Conservation (phyloP, 2,113 vertebrate genomes). For the Xiphias gladius region DNA sequence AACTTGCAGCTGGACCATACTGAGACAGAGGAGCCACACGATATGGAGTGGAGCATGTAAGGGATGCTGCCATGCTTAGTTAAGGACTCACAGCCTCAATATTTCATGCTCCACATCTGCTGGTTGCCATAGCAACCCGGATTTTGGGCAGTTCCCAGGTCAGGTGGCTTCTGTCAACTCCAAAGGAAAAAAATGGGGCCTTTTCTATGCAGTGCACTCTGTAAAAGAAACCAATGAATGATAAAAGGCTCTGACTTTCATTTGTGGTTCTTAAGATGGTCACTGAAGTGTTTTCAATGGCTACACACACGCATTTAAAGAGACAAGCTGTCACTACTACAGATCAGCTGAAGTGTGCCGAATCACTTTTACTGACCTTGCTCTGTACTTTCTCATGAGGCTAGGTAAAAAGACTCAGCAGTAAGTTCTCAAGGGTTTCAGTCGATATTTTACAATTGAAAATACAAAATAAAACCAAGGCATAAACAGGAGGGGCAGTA, state of each 20-base stretch:
- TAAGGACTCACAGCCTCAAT: constrained; percentile 65
- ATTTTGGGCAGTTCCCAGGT: constrained; percentile 74
- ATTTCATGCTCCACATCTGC: constrained; percentile 82
- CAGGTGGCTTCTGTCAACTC: constrained; percentile 77
- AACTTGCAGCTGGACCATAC: constrained; percentile 15
- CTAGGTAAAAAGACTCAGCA: constrained; percentile 21
- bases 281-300: constrained; percentile 56
- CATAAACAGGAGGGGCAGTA: constrained; percentile 53
- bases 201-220: constrained; percentile 46
- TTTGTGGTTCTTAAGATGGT: constrained; percentile 43
- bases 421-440: constrained; percentile 50
- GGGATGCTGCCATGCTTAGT: constrained; percentile 69
- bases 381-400: constrained; percentile 30
- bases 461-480: constrained; percentile 41
- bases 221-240: constrained; percentile 36
- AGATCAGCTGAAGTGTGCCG: constrained; percentile 8
- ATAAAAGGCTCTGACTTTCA: constrained; percentile 61
- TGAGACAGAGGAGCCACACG: constrained; percentile 18
- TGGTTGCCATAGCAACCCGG: constrained; percentile 80
- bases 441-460: constrained; percentile 52
- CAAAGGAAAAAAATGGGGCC: background rate
- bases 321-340: constrained; percentile 53
- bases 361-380: constrained; percentile 28
- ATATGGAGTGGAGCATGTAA: constrained; percentile 50
- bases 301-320: constrained; percentile 22